phyloP scores from a whole-genome alignment of 2,888 invertebrate genomes.

The Heliconius charithonia region DNA sequence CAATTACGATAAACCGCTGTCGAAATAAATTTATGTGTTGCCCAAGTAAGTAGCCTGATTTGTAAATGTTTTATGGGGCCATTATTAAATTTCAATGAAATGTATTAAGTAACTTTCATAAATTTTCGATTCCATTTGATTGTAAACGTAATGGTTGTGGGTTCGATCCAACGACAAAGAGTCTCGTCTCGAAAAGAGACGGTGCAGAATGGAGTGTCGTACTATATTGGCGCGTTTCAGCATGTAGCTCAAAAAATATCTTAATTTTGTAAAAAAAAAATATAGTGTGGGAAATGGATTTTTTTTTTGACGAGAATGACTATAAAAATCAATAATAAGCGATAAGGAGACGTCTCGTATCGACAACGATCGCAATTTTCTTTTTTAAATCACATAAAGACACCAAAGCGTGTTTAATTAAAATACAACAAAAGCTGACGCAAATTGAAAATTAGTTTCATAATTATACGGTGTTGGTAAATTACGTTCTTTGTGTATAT shows the following conservation, averaged over 20 bases:
- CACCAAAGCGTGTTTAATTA: background rate
- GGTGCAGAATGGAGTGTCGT: background rate
- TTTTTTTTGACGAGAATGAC: background rate
- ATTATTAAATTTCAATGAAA: constrained; percentile 6
- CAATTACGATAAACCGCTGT: constrained; percentile 26
- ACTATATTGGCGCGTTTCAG: no score
- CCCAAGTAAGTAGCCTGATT: constrained; percentile 1
- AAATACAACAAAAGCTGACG: background rate
- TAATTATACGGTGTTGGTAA: background rate
- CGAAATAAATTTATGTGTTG: constrained; percentile 23
- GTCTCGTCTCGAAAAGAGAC: no score
- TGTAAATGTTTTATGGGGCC: background rate
- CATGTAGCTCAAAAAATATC: no score
- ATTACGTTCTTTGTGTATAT: background rate
- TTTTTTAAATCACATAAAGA: background rate
- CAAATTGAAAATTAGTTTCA: constrained; percentile 6
- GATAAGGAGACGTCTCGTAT: background rate
- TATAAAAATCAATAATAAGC: background rate
- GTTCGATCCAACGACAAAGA: no score
- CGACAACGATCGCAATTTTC: background rate
- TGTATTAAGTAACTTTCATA: background rate
- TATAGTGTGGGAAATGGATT: background rate
- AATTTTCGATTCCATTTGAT: background rate
- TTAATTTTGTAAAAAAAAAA: no score
- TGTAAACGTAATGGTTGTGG: background rate